Conservation (phyloP, 2,113 vertebrate genomes). For the Cranoglanis bouderius region DNA sequence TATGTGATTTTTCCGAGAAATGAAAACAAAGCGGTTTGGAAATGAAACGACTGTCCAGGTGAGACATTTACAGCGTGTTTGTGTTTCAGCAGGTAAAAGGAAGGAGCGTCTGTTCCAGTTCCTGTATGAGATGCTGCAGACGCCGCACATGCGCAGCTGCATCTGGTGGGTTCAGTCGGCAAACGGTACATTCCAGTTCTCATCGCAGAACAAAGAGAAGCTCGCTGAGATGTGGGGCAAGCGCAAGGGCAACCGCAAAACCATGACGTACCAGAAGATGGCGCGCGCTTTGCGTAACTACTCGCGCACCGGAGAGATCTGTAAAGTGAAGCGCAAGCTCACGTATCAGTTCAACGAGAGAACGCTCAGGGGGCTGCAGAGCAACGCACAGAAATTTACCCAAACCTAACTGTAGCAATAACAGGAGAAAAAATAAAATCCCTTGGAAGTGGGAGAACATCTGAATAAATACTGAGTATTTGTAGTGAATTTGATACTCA, state of each 20-base stretch:
- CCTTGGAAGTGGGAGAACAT: constrained; percentile 4
- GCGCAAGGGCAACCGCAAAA: constrained; percentile 79
- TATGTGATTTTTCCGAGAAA: neutral
- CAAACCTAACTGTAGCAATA: constrained; percentile 12
- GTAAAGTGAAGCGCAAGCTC: constrained; percentile 79
- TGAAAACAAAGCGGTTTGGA: neutral
- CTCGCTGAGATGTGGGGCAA: constrained; percentile 78
- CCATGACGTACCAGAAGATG: constrained; percentile 85
- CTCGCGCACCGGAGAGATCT: constrained; percentile 76
- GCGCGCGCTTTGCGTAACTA: constrained; percentile 78
- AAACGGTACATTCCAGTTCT: constrained; percentile 78
- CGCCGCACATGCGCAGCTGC: constrained; percentile 77
- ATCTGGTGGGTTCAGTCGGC: constrained; percentile 81
- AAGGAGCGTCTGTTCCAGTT: constrained; percentile 81
- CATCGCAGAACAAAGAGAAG: constrained; percentile 80
- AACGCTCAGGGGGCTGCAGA: constrained; percentile 70
- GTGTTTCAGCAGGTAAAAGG: constrained; percentile 69
- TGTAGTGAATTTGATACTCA: constrained; percentile 30
- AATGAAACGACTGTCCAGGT: neutral
- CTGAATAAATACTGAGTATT: constrained; percentile 77
- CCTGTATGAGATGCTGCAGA: constrained; percentile 81
- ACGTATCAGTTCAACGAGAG: constrained; percentile 76
- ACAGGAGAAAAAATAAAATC: neutral
- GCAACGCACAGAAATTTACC: constrained; percentile 36
- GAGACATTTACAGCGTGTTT: neutral